Base-by-base conservation (phyloP, 2,113 vertebrate species). In the Heliornis fulica region DNA sequence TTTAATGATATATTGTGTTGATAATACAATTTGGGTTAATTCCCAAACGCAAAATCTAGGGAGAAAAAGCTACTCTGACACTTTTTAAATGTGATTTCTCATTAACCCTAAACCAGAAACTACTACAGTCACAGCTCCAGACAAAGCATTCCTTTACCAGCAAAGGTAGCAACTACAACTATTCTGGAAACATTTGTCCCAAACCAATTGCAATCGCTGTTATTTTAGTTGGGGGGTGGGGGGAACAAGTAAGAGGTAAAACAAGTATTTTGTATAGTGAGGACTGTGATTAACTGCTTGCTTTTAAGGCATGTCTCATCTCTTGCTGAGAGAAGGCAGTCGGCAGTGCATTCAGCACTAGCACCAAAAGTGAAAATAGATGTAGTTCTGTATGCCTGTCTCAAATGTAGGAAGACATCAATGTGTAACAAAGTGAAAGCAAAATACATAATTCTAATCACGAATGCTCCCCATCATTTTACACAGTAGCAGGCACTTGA, bases 1-100 rank as follows among this genome's bases (percentile, higher is more conserved):
- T 98, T 97, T 96, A 97, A 97, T 95, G 94, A 97, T 86, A 94
- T 90, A 97, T 94, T 96, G 95, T 95, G 94, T 92, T 92, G 95
- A 96, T 94, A 97, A 96, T 90, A 96, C 93, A 97, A 94, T 94
- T 91, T 92, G 69, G 85, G 90, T 97, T 97, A 97, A 97, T 97
- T 96, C 84, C 77, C 89, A 95, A 95, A 94, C 59, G 56, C 0
- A 4, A 91, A 97, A 94, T 95, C 82, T 77, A 95, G 60, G 80
- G 66, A 79, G 82, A 83, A 89, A 87, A 41, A 64, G 38, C 29
- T 88, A 97, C 63, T 87, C 54, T 60, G 66, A 69, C 91, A 89
- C 89, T 88, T 96, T 83, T 85, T 54, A 61, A 96, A 41, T 70
- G 59, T 40, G 32, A 95, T 93, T 96, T 95, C 50, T 74, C 13